phyloP scores from a whole-genome alignment of 2,888 invertebrate genomes.

The Zaprionus obscuricornis region DNA sequence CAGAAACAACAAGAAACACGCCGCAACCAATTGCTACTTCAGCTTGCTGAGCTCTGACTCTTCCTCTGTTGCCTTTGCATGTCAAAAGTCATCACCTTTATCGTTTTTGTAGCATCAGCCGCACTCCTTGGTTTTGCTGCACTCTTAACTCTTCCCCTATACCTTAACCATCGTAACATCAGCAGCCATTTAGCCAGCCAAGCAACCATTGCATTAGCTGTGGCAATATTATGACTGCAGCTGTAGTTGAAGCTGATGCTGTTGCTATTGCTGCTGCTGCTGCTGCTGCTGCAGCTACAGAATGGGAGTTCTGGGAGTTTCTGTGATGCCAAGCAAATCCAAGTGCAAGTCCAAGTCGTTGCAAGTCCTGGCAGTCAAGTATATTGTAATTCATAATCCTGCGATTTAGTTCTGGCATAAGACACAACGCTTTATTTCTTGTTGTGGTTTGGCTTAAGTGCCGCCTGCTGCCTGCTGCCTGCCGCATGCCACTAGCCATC shows the following conservation, averaged over 20 bases:
- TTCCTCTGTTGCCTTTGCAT: conserved; percentile 54
- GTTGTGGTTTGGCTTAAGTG: conserved; percentile 76
- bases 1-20: conserved; percentile 41
- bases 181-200: conserved; percentile 53
- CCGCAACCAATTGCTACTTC: conserved; percentile 56
- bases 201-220: conserved; percentile 58
- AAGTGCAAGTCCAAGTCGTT: no score
- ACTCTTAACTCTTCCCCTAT: background rate
- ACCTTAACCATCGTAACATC: background rate
- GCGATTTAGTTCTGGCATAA: conserved; percentile 73
- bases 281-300: conserved; percentile 5
- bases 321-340: no score
- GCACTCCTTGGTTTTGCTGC: no score
- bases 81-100: conserved; percentile 78
- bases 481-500: background rate
- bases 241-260: conserved; percentile 6
- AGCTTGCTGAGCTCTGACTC: conserved; percentile 37
- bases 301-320: no score
- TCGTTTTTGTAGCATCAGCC: conserved; percentile 48
- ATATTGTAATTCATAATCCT: conserved; percentile 79
- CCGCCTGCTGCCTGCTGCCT: conserved; percentile 16
- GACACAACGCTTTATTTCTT: conserved; percentile 73
- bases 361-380: conserved; percentile 59
- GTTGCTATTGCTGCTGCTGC: background rate
- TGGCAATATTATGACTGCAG: conserved; percentile 74